A percentile compares a stretch with the other conserved stretches of the same genome.
These are phyloP conservation scores for Ciconia nigra DNA, from an alignment of 2,797 vertebrate species.

Conservation along the genomic window DNA sequence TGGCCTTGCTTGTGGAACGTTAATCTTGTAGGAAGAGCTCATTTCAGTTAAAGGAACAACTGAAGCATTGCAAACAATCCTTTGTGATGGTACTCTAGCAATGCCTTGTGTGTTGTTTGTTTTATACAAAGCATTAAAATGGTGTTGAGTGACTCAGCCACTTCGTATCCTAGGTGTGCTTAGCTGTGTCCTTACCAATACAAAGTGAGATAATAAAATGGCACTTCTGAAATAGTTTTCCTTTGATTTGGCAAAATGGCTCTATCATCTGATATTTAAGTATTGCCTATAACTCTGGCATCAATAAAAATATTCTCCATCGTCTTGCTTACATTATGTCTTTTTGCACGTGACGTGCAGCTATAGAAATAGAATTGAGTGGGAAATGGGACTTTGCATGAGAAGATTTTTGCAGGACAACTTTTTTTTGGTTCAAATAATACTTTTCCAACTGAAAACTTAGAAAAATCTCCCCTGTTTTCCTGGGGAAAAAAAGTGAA, in stretches of 20 bases:
- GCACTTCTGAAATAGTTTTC: background rate
- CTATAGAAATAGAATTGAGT: background rate
- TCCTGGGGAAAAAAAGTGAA: background rate
- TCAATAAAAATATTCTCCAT: background rate
- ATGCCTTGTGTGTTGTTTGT: background rate
- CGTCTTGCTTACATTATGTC: fast-evolving
- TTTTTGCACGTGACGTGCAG: background rate
- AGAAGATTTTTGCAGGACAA: background rate
- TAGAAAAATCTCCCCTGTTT: background rate
- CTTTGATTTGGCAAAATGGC: background rate
- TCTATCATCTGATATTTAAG: background rate
- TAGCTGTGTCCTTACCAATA: background rate
- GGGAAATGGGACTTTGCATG: background rate
- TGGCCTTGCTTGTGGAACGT: background rate
- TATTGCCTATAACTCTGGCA: background rate
- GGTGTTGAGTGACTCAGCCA: background rate
- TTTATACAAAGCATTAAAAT: background rate
- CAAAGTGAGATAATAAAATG: background rate
- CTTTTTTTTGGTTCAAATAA: background rate
- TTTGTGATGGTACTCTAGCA: background rate
- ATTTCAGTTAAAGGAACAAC: background rate
- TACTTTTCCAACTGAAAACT: background rate
- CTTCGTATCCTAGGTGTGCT: background rate
- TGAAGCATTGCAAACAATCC: background rate
- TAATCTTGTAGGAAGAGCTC: background rate